Percentiles rank a stretch among this genome's conserved stretches.
These are phyloP conservation scores for Garrulus glandarius DNA, from an alignment of 2,797 vertebrate genomes.

Conservation along the genomic window DNA sequence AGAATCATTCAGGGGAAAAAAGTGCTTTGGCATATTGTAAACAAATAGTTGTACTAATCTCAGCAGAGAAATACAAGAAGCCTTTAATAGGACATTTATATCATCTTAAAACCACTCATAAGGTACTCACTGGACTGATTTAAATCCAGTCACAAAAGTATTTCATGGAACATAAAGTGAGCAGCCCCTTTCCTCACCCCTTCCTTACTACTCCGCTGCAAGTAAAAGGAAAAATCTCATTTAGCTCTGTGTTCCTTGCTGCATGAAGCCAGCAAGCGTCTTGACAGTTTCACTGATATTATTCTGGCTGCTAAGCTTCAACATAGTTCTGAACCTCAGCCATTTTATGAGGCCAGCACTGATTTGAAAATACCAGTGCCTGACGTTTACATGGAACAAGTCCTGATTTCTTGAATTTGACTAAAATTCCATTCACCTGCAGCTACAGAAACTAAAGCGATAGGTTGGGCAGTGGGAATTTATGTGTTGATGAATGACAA, in stretches of 20 bases:
- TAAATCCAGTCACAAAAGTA: background rate
- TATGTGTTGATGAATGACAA: background rate
- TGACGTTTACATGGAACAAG: background rate
- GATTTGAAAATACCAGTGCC: background rate
- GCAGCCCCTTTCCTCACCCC: background rate
- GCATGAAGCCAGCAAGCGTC: slow-evolving; percentile 24
- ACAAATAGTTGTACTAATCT: background rate
- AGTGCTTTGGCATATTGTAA: background rate
- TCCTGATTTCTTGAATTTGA: background rate
- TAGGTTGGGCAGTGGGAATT: background rate
- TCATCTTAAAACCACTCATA: background rate
- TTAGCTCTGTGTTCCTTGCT: background rate
- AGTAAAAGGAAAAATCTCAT: slow-evolving; percentile 3
- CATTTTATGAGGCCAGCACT: slow-evolving; percentile 21
- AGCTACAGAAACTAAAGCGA: background rate
- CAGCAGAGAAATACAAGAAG: background rate
- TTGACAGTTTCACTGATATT: slow-evolving; percentile 29
- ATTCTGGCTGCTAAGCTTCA: slow-evolving; percentile 41
- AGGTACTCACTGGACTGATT: background rate
- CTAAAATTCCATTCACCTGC: background rate
- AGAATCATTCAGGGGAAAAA: background rate
- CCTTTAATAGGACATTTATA: background rate
- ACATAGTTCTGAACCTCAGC: background rate
- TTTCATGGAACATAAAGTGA: background rate
- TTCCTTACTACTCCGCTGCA: background rate